Base-by-base conservation (phyloP, 2,797 vertebrate genomes). In the Urophycis tenuis region DNA sequence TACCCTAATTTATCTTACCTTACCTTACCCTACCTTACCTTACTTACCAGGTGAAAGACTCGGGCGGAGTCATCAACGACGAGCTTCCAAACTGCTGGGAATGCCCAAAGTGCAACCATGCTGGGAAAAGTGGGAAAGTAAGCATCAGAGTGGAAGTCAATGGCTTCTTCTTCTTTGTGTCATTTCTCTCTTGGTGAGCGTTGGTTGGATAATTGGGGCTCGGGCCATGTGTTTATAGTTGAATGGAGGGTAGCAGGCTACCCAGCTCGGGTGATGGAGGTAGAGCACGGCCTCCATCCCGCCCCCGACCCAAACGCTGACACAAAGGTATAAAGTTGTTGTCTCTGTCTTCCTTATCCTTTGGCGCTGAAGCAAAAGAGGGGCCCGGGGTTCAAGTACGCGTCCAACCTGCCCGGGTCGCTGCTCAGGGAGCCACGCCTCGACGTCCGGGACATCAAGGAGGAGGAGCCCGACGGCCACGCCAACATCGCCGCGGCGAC, bases 61-160 rank as follows among this genome's bases (percentile, higher is more conserved):
- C 95, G 5, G 95, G 94, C 32, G 96, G 97, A 78, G 95, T 98
- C 22, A 95, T 98, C 80, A 99, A 99, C 25, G 95, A 98, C 1
- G 97, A 98, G 89, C 88, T 99, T 86, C 97, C 97, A n/a, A 99
- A 99, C 92, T 99, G 97, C 93, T 99, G 97, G 97, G 97, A 99
- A 88, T 99, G 97, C 87, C 97, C 96, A 0, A 98, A 98, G 91
- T 99, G 97, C 89, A 98, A 95, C 92, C 95, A 98, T 0, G 96
- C 96, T 2, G 97, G 96, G 77, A 98, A 98, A 91, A 97, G 96
- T 25, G 97, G 97, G 92, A 98, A 98, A 97, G 97, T 98, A 97
- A 97, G 96, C 93, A 92, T 92, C 90, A 88, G 71, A 79, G 74
- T 85, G 75, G 75, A 79, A 75, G 75, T 74, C 2, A 32, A 17